Evolutionary conservation across 2,113 vertebrate species (phyloP).

Genomic region (Turnix velox): DNA sequence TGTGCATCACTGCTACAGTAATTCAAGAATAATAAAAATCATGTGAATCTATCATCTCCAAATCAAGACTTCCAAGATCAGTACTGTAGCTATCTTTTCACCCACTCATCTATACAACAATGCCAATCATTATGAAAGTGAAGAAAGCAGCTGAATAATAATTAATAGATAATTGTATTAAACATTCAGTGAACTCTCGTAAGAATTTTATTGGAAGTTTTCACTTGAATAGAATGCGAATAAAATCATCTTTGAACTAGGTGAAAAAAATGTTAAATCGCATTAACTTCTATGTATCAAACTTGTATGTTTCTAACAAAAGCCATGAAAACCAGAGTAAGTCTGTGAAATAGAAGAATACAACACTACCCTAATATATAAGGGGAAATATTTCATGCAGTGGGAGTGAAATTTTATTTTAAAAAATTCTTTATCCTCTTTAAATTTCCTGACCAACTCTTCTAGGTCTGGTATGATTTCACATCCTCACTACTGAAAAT

Average conservation of each 20-base stretch:
- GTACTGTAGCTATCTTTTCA: background rate
- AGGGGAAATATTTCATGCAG: background rate
- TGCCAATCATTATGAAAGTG: background rate
- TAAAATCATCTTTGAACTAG: background rate
- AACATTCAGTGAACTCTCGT: background rate
- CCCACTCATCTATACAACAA: conserved; percentile 10
- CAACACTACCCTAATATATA: background rate
- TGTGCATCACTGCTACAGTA: background rate
- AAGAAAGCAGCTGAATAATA: conserved; percentile 23
- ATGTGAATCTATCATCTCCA: background rate
- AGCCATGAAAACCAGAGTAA: background rate
- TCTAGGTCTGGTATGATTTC: background rate
- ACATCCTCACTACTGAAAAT: background rate
- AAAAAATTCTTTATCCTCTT: background rate
- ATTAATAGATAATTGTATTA: background rate
- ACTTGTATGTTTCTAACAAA: background rate
- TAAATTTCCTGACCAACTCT: background rate
- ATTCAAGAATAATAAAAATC: background rate
- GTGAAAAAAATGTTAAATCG: background rate
- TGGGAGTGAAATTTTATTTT: background rate
- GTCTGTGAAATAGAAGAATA: background rate
- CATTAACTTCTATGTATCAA: background rate
- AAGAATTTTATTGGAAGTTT: background rate
- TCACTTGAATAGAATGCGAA: background rate
- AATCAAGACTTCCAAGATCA: conserved; percentile 20